A percentile compares a stretch with the other conserved stretches of the same genome.
These are phyloP conservation scores for Dissostichus mawsoni DNA, from an alignment of 2,113 vertebrate genomes.

Conservation along the genomic window DNA sequence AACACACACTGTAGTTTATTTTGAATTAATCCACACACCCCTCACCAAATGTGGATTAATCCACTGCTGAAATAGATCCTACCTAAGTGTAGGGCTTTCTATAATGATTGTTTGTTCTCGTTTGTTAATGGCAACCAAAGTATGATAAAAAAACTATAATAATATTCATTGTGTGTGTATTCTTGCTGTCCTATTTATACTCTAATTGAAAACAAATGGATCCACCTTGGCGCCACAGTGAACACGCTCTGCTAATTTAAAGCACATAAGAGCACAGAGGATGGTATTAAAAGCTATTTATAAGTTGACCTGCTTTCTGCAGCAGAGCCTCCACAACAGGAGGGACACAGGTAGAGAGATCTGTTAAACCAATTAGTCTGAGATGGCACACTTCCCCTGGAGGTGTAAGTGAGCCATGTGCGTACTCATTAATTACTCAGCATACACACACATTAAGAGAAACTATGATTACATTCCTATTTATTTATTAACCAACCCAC, in stretches of 20 bases:
- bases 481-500: not conserved
- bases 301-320: constrained; percentile 33
- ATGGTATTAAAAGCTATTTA: constrained; percentile 39
- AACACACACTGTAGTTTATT: no score
- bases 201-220: constrained; percentile 45
- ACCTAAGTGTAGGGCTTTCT: no score
- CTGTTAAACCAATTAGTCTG: constrained; percentile 20
- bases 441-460: not conserved
- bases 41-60: not conserved
- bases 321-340: constrained; percentile 3
- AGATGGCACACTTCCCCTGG: not conserved
- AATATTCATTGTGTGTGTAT: not conserved
- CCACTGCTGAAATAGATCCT: not conserved
- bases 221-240: constrained; percentile 8
- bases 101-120: not conserved
- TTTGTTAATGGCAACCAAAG: not conserved
- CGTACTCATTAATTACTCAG: not conserved
- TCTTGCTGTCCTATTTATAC: constrained; percentile 23
- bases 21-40: not conserved
- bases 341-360: constrained; percentile 4
- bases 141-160: not conserved
- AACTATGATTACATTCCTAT: not conserved
- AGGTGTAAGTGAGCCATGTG: not conserved
- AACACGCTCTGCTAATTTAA: constrained; percentile 41
- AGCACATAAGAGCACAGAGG: constrained; percentile 20